Conservation (phyloP, 2,888 invertebrate species). For the Ceraclea dissimilis region DNA sequence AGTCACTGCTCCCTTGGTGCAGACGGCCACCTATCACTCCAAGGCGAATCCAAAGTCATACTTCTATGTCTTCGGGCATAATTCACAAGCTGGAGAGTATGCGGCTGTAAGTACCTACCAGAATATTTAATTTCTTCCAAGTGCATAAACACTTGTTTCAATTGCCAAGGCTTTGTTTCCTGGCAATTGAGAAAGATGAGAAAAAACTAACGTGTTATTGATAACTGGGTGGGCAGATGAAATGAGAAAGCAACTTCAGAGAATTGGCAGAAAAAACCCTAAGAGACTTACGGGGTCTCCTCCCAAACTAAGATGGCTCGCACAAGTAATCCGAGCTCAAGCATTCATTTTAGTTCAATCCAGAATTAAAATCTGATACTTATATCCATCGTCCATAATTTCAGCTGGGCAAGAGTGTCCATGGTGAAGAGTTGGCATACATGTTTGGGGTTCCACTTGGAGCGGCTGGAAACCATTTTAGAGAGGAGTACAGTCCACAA, state of each 20-base stretch:
- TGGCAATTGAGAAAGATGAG: too few relatives aligned
- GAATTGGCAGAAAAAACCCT: too few relatives aligned
- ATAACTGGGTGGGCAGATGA: too few relatives aligned
- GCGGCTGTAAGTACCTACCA: constrained; percentile 55
- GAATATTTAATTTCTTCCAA: not conserved
- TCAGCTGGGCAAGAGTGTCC: constrained; percentile 66
- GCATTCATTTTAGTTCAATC: too few relatives aligned
- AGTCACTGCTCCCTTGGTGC: constrained; percentile 72
- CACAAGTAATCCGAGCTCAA: too few relatives aligned
- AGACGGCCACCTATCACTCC: constrained; percentile 69
- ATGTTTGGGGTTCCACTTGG: constrained; percentile 79
- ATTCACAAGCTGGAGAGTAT: constrained; percentile 70
- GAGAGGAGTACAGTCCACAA: constrained; percentile 63
- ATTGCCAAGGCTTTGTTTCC: not conserved
- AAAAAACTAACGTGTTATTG: too few relatives aligned
- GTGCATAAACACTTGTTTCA: not conserved
- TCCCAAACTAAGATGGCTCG: too few relatives aligned
- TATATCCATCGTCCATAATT: too few relatives aligned
- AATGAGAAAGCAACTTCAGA: too few relatives aligned
- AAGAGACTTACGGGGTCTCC: too few relatives aligned
- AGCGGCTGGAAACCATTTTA: constrained; percentile 60
- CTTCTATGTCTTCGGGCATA: constrained; percentile 85
- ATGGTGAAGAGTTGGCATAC: constrained; percentile 83
- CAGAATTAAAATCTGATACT: too few relatives aligned
- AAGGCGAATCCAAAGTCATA: constrained; percentile 69